phyloP scores from a whole-genome alignment of 2,888 invertebrate species.

The Drosophila macrospina region DNA sequence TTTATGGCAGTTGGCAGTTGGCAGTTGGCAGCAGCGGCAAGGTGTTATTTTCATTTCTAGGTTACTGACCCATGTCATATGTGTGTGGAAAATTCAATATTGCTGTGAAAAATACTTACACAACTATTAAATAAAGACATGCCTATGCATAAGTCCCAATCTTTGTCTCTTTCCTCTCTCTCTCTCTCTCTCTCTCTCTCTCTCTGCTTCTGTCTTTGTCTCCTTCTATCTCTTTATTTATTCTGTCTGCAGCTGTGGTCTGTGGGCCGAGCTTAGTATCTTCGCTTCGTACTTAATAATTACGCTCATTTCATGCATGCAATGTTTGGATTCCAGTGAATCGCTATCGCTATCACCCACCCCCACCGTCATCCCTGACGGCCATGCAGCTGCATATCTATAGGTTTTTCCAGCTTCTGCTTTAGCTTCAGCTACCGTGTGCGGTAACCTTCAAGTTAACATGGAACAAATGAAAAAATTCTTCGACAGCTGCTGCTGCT shows the following conservation, averaged over 20 bases:
- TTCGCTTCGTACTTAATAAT: slow-evolving; percentile 75
- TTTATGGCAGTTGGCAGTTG: slow-evolving; percentile 75
- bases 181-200: background rate
- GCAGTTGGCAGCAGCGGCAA: slow-evolving; percentile 66
- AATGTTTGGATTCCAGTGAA: slow-evolving; percentile 76
- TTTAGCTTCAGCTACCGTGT: slow-evolving; percentile 32
- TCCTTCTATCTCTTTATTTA: background rate
- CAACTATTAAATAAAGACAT: slow-evolving; percentile 76
- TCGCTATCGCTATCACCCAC: slow-evolving; percentile 52
- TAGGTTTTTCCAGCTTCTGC: slow-evolving; percentile 14
- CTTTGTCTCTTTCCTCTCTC: background rate
- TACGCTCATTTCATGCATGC: slow-evolving; percentile 81
- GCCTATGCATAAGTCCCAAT: slow-evolving; percentile 32
- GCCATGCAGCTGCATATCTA: slow-evolving; percentile 9
- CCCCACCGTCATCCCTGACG: slow-evolving; percentile 6
- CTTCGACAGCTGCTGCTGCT: slow-evolving; percentile 71
- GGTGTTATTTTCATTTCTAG: slow-evolving; percentile 80
- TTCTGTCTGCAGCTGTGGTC: slow-evolving; percentile 25
- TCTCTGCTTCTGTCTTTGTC: background rate
- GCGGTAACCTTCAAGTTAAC: slow-evolving; percentile 64
- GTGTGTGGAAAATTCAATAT: slow-evolving; percentile 81
- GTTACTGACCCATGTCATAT: slow-evolving; percentile 82
- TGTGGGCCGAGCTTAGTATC: slow-evolving; percentile 49
- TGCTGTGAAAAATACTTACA: slow-evolving; percentile 79
- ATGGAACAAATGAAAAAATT: slow-evolving; percentile 76